Conservation (phyloP, 1,140 invertebrate species). For the Nomia melanderi region DNA sequence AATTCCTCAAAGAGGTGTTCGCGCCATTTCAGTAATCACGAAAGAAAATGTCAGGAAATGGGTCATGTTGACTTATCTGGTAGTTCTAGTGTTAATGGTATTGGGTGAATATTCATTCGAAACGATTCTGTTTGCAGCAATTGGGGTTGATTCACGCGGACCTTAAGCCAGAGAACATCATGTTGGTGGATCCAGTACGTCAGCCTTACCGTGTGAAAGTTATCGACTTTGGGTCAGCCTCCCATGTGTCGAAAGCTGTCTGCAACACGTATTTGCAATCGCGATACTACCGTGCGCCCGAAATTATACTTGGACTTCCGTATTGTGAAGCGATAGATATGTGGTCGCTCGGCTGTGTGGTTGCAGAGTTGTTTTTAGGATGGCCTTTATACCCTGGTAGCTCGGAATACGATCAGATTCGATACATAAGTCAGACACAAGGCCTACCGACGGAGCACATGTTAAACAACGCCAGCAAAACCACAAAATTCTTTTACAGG, state of each 20-base stretch:
- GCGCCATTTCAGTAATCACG: no score
- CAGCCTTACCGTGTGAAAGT: constrained; percentile 99
- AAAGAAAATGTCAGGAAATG: no score
- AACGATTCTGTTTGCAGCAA: constrained; percentile 85
- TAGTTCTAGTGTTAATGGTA: no score
- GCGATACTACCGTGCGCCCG: constrained; percentile 99
- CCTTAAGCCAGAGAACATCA: constrained; percentile 99
- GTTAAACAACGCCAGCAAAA: constrained; percentile 99
- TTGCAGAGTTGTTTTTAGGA: constrained; percentile 99
- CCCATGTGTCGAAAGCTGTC: constrained; percentile 99
- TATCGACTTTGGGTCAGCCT: constrained; percentile 99
- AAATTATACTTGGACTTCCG: constrained; percentile 98
- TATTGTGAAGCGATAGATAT: constrained; percentile 99
- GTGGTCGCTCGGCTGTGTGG: constrained; percentile 99
- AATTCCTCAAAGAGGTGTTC: no score
- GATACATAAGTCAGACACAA: constrained; percentile 93
- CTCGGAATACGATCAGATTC: constrained; percentile 99
- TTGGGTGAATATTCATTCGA: neutral
- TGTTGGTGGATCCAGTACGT: constrained; percentile 98
- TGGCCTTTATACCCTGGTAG: constrained; percentile 99
- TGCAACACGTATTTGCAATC: constrained; percentile 99
- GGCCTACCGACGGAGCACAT: constrained; percentile 98
- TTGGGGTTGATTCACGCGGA: constrained; percentile 99
- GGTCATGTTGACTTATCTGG: no score
- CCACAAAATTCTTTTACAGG: constrained; percentile 98